Evolutionary conservation across 2,797 vertebrate species (phyloP).

Genomic region (Harpagifer antarcticus): DNA sequence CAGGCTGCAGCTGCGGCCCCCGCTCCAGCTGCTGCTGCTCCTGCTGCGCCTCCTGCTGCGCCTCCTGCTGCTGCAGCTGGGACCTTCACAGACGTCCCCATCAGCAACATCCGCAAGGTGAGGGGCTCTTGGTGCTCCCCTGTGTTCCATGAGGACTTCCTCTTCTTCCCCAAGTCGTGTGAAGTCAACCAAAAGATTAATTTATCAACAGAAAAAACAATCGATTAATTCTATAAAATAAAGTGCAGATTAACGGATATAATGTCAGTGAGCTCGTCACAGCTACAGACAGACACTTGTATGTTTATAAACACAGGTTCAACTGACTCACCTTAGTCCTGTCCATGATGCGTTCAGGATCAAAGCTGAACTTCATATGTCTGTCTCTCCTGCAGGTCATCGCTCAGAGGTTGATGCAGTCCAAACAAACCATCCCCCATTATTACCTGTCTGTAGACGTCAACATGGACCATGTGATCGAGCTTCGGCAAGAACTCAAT

Average conservation of each 20-base stretch:
- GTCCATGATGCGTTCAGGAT: constrained; percentile 36
- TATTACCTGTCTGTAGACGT: constrained; percentile 97
- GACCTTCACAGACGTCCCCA: constrained; percentile 94
- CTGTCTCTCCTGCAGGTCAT: constrained; percentile 88
- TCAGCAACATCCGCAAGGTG: constrained; percentile 96
- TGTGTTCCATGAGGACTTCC: not conserved
- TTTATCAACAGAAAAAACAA: too few species aligned
- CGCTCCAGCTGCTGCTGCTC: constrained; percentile 26
- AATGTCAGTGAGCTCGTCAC: too few species aligned
- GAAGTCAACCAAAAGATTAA: not conserved
- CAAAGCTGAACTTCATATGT: constrained; percentile 44
- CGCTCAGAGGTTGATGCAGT: constrained; percentile 96
- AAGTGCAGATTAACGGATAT: too few species aligned
- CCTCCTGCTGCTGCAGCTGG: constrained; percentile 82
- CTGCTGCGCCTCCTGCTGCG: constrained; percentile 74
- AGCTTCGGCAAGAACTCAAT: constrained; percentile 95
- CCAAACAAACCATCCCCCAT: constrained; percentile 99
- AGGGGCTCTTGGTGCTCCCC: constrained; percentile 46
- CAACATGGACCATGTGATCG: constrained; percentile 94
- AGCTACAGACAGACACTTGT: constrained; percentile 1
- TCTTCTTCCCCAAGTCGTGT: not conserved
- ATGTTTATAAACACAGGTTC: constrained; percentile 35
- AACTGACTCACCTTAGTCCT: constrained; percentile 10
- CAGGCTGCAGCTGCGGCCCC: constrained; percentile 71
- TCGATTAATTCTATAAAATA: too few species aligned